Percentiles rank a stretch among this genome's conserved stretches.
phyloP scores from a whole-genome alignment of 2,888 invertebrate genomes.

The Lumbricus terrestris region DNA sequence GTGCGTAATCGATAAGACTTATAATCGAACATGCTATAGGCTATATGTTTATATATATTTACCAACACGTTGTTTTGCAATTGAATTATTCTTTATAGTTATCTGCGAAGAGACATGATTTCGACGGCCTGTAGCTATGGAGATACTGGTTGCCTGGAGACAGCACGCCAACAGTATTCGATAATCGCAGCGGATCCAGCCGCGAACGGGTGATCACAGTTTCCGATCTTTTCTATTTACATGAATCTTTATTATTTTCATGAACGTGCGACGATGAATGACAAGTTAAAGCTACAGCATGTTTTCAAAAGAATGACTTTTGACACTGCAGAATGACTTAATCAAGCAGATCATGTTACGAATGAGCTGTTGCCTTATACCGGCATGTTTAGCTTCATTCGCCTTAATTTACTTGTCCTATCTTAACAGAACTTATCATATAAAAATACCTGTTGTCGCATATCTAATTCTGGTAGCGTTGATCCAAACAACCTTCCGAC shows the following conservation, averaged over 20 bases:
- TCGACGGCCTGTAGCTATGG: constrained; percentile 10
- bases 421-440: not conserved
- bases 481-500: constrained; percentile 24
- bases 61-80: no score
- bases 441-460: not conserved
- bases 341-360: not conserved
- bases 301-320: not conserved
- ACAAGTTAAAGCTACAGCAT: not conserved
- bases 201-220: not conserved
- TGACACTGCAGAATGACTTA: not conserved
- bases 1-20: not conserved
- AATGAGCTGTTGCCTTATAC: no score
- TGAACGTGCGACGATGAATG: no score
- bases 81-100: not conserved
- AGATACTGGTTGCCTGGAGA: not conserved
- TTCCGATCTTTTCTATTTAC: not conserved
- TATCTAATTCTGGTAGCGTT: constrained; percentile 5
- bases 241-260: no score
- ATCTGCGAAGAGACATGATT: constrained; percentile 11
- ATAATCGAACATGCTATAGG: no score
- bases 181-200: not conserved
- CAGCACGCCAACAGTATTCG: not conserved
- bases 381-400: no score
- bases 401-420: no score
- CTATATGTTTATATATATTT: no score